Conservation (phyloP, 2,797 vertebrate species). For the Myripristis murdjan region DNA sequence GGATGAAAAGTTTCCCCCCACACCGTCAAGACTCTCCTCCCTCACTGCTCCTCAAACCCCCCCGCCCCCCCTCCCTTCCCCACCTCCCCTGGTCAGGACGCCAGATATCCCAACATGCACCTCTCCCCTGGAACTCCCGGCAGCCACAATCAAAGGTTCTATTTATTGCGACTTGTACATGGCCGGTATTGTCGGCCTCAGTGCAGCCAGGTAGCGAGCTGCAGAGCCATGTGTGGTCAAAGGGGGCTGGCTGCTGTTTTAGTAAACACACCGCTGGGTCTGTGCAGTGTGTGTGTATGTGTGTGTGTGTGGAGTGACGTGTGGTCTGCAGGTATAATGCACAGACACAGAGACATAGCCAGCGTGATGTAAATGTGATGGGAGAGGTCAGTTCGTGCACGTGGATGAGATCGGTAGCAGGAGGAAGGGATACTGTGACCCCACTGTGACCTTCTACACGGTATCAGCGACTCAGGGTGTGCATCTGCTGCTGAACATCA, state of each 20-base stretch:
- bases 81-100: constrained; percentile 66
- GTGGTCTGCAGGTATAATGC: constrained; percentile 52
- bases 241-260: constrained; percentile 57
- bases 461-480: no score
- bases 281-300: constrained; percentile 56
- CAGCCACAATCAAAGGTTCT: constrained; percentile 84
- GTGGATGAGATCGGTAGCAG: constrained; percentile 3
- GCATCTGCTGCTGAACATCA: no score
- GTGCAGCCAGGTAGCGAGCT: constrained; percentile 48
- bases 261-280: constrained; percentile 70
- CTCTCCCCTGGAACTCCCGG: constrained; percentile 76
- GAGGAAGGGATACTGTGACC: constrained; percentile 35
- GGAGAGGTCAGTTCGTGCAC: constrained; percentile 29
- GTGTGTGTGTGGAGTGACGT: no score
- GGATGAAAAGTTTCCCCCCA: constrained; percentile 59
- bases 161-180: constrained; percentile 80
- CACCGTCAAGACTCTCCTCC: constrained; percentile 59
- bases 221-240: constrained; percentile 78
- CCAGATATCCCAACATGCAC: constrained; percentile 85
- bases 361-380: constrained; percentile 45
- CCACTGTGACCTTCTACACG: constrained; percentile 38
- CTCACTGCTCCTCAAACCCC: constrained; percentile 28
- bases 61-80: constrained; percentile 17
- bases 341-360: constrained; percentile 40
- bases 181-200: constrained; percentile 78